A percentile compares a stretch with the other conserved stretches of the same genome.
These are phyloP conservation scores for Condylura cristata DNA, from an alignment of 2,113 vertebrate species.

Conservation along the genomic window DNA sequence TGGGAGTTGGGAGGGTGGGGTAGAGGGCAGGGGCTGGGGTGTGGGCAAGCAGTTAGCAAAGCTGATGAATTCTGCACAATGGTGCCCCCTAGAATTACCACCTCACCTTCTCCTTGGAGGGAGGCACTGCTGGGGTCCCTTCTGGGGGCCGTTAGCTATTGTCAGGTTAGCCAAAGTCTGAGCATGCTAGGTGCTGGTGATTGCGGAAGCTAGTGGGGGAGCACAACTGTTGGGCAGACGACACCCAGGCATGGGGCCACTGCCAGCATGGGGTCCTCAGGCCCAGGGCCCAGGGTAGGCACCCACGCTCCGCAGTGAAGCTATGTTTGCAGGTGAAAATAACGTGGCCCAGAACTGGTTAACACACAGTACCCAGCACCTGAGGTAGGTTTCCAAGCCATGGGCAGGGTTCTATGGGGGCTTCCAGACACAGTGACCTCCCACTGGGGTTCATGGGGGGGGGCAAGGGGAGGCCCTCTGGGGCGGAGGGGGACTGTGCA, in stretches of 20 bases:
- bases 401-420: not conserved
- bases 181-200: rapidly evolving
- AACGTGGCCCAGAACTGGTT: not conserved
- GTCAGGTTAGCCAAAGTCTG: not conserved
- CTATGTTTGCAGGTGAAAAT: not conserved
- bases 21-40: not conserved
- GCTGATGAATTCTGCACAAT: not conserved
- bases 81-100: too few species aligned
- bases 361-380: too few species aligned
- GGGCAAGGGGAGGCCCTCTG: not conserved
- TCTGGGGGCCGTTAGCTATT: too few species aligned
- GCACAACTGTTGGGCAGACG: not conserved
- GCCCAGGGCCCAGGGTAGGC: not conserved
- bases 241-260: too few species aligned
- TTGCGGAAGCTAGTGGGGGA: too few species aligned
- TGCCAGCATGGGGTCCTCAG: not conserved
- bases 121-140: not conserved
- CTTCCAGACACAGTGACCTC: rapidly evolving
- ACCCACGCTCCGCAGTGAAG: not conserved
- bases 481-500: too few species aligned
- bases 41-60: too few species aligned
- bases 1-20: rapidly evolving
- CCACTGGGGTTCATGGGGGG: rapidly evolving
- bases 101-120: not conserved
- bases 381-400: not conserved